Conservation (phyloP, 2,888 invertebrate genomes). For the Polyommatus iphigenia region DNA sequence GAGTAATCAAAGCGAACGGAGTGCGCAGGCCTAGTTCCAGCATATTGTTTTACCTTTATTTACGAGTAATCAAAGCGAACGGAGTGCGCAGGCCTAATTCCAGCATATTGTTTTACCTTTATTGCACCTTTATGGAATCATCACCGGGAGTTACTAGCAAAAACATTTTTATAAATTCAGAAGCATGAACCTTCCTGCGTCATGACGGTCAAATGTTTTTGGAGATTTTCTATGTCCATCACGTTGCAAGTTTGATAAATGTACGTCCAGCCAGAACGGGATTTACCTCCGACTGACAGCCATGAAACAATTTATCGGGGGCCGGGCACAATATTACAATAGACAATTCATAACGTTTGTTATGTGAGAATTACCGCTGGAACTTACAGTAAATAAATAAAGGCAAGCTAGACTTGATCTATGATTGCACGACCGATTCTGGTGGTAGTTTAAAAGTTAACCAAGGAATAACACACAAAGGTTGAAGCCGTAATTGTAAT, state of each 20-base stretch:
- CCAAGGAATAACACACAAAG: neutral
- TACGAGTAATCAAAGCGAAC: too few relatives aligned
- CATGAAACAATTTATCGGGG: constrained; percentile 22
- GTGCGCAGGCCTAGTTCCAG: too few relatives aligned
- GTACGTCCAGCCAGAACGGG: neutral
- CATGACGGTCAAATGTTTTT: constrained; percentile 10
- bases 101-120: too few relatives aligned
- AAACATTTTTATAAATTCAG: neutral
- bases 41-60: too few relatives aligned
- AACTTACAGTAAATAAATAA: neutral
- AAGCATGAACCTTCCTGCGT: neutral
- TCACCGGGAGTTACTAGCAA: neutral
- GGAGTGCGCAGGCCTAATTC: too few relatives aligned
- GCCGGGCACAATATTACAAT: constrained; percentile 3
- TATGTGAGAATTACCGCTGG: neutral
- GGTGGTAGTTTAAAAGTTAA: neutral
- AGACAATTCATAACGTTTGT: constrained; percentile 6
- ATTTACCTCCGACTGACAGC: constrained; percentile 16
- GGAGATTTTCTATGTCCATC: constrained; percentile 20
- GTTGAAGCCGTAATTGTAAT: neutral
- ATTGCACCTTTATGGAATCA: too few relatives aligned
- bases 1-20: too few relatives aligned
- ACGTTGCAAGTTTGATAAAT: constrained; percentile 23
- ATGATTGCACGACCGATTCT: neutral
- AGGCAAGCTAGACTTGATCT: neutral